phyloP scores from a whole-genome alignment of 2,797 vertebrate species.

The Chaenodraco wilsoni region DNA sequence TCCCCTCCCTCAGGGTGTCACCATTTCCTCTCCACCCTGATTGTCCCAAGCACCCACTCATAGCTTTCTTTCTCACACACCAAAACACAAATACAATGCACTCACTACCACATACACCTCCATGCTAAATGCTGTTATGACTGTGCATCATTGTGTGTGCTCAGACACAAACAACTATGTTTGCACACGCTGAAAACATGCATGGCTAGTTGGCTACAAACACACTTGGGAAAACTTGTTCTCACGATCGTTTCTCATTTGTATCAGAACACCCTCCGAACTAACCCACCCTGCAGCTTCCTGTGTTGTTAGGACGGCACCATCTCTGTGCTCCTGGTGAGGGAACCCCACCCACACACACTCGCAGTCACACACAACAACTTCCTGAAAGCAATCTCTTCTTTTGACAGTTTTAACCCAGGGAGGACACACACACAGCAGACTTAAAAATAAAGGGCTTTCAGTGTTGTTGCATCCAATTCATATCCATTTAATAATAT shows the following conservation, averaged over 20 bases:
- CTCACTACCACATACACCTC: slow-evolving; percentile 9
- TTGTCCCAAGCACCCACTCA: slow-evolving; percentile 52
- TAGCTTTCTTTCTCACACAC: slow-evolving; percentile 19
- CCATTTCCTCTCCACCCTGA: slow-evolving; percentile 77
- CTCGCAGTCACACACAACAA: neutral
- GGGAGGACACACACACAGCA: slow-evolving; percentile 31
- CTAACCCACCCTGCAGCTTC: slow-evolving; percentile 64
- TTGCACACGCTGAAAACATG: slow-evolving; percentile 3
- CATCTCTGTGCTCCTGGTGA: slow-evolving; percentile 63
- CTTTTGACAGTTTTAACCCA: slow-evolving; percentile 35
- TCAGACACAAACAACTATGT: neutral
- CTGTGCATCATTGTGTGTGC: neutral
- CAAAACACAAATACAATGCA: slow-evolving; percentile 34
- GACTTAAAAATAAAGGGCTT: neutral
- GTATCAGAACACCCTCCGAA: slow-evolving; percentile 52
- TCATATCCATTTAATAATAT: neutral
- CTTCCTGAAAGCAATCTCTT: slow-evolving; percentile 25
- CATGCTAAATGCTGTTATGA: neutral
- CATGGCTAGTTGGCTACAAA: neutral
- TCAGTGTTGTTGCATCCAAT: neutral
- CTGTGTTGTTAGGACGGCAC: slow-evolving; percentile 69
- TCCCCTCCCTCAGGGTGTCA: slow-evolving; percentile 77
- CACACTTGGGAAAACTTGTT: slow-evolving; percentile 56
- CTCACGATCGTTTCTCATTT: slow-evolving; percentile 64
- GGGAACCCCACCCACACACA: slow-evolving; percentile 52